These are phyloP conservation scores for Coelopa pilipes DNA, from an alignment of 2,888 invertebrate species.

Conservation along the genomic window DNA sequence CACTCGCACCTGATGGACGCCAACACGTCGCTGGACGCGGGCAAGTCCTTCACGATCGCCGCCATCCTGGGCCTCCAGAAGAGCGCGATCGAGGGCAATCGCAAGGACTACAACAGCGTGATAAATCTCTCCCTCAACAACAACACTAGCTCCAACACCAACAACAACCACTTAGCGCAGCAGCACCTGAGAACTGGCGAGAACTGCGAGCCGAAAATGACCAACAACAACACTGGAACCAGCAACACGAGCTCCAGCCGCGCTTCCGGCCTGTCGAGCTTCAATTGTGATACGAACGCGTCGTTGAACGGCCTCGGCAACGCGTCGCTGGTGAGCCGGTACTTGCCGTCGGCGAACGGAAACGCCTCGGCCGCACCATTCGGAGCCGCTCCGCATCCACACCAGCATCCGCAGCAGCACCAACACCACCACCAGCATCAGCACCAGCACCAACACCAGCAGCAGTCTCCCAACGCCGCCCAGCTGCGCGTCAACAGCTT, in stretches of 20 bases:
- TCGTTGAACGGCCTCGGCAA: constrained; percentile 44
- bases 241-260: constrained; percentile 44
- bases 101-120: constrained; percentile 65
- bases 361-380: constrained; percentile 43
- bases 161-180: not conserved
- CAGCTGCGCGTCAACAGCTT: constrained; percentile 51
- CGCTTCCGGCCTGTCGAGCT: constrained; percentile 57
- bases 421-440: constrained; percentile 33
- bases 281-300: constrained; percentile 62
- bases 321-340: constrained; percentile 47
- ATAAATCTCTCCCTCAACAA: constrained; percentile 64
- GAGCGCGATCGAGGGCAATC: constrained; percentile 53
- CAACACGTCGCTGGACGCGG: constrained; percentile 66
- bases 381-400: constrained; percentile 28
- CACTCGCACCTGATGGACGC: constrained; percentile 55
- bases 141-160: constrained; percentile 34
- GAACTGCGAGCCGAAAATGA: no score
- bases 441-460: constrained; percentile 41
- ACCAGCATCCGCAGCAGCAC: constrained; percentile 16
- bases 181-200: not conserved
- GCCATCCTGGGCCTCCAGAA: constrained; percentile 83
- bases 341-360: constrained; percentile 51
- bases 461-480: constrained; percentile 46
- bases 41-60: constrained; percentile 88
- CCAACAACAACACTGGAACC: constrained; percentile 26